phyloP scores from a whole-genome alignment of 1,140 invertebrate genomes.

The Cydia amplana region DNA sequence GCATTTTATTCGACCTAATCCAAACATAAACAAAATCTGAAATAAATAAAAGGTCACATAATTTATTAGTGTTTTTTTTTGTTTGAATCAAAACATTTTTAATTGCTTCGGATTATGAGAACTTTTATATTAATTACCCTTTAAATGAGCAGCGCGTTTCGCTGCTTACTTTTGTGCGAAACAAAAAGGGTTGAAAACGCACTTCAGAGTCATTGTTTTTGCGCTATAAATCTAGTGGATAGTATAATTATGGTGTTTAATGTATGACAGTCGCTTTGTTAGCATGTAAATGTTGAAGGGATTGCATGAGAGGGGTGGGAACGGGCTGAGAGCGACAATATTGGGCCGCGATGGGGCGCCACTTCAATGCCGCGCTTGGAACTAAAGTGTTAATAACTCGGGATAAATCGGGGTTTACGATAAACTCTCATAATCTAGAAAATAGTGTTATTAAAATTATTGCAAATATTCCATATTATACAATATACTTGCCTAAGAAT shows the following conservation, averaged over 20 bases:
- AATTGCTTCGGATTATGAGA: constrained; percentile 70
- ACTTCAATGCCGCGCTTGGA: constrained; percentile 56
- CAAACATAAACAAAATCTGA: constrained; percentile 33
- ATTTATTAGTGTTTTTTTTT: constrained; percentile 57
- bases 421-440: neutral
- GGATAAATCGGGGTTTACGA: neutral
- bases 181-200: constrained; percentile 64
- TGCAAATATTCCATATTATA: no score
- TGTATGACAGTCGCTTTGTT: constrained; percentile 75
- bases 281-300: constrained; percentile 70
- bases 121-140: constrained; percentile 73
- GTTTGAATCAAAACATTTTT: constrained; percentile 50
- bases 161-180: constrained; percentile 48
- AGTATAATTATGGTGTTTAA: constrained; percentile 74
- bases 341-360: constrained; percentile 63
- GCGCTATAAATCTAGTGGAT: constrained; percentile 74
- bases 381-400: constrained; percentile 24
- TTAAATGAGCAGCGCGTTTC: constrained; percentile 68
- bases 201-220: constrained; percentile 68
- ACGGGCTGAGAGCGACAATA: constrained; percentile 50
- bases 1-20: neutral
- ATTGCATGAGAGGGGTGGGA: constrained; percentile 67
- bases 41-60: constrained; percentile 46
- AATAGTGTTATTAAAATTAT: neutral
- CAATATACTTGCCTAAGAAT: no score